Percentiles rank a stretch among this genome's conserved stretches.
Evolutionary conservation across 2,113 vertebrate species (phyloP).

Genomic region (Hassar affinis): DNA sequence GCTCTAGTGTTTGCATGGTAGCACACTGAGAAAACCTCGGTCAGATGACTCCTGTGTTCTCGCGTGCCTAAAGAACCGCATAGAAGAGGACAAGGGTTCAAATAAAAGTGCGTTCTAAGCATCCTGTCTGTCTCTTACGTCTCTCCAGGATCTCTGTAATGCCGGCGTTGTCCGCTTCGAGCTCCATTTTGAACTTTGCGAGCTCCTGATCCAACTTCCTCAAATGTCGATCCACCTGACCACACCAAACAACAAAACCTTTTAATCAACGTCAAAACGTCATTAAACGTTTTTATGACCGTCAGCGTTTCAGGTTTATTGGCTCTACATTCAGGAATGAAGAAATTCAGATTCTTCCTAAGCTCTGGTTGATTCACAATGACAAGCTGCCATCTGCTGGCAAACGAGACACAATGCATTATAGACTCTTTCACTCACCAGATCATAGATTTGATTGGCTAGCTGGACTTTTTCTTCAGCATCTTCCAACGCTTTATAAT

Average conservation of each 20-base stretch:
- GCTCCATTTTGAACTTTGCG: slow-evolving; percentile 99
- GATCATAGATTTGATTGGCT: slow-evolving; percentile 99
- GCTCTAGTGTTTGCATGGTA: neutral
- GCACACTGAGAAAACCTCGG: neutral
- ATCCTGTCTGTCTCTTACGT: slow-evolving; percentile 74
- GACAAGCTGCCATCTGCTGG: slow-evolving; percentile 59
- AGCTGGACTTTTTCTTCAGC: slow-evolving; percentile 98
- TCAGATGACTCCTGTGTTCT: neutral
- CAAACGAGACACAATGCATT: neutral
- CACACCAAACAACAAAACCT: neutral
- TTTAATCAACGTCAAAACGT: neutral
- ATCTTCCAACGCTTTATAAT: slow-evolving; percentile 97
- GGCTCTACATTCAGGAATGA: neutral
- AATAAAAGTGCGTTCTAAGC: neutral
- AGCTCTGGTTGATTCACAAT: neutral
- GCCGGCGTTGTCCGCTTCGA: slow-evolving; percentile 98
- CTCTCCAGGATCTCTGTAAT: slow-evolving; percentile 98
- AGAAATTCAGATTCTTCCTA: neutral
- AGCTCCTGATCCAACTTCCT: slow-evolving; percentile 97
- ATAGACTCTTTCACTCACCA: slow-evolving; percentile 79
- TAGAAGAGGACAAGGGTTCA: neutral
- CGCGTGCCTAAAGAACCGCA: neutral
- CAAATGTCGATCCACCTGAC: slow-evolving; percentile 94
- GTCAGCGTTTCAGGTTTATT: neutral
- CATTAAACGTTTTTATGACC: neutral